Evolutionary conservation across 1,140 invertebrate species (phyloP).

Genomic region (Drosophila hydei): DNA sequence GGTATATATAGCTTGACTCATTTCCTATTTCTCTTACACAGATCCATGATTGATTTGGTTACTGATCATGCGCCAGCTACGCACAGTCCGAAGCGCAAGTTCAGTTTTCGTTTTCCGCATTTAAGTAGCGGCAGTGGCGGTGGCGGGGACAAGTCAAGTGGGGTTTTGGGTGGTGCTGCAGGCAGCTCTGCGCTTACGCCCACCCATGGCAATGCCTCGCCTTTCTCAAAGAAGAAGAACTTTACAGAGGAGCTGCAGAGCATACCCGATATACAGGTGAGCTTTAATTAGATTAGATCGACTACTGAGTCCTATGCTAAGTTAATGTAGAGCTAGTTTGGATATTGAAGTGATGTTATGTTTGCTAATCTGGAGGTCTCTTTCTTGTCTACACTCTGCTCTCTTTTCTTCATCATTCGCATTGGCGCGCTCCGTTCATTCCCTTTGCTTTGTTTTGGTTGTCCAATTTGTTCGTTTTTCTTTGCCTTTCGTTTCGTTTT

Average conservation of each 20-base stretch:
- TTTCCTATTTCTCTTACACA: constrained; percentile 35
- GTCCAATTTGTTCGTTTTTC: constrained; percentile 43
- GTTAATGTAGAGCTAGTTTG: constrained; percentile 31
- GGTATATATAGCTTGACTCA: not conserved
- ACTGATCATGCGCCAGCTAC: constrained; percentile 88
- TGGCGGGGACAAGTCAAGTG: constrained; percentile 54
- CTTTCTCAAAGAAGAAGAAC: constrained; percentile 87
- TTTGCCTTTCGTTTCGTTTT: constrained; percentile 44
- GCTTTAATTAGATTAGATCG: not conserved
- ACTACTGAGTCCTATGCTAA: not conserved
- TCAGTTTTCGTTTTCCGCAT: constrained; percentile 93
- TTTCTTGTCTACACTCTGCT: constrained; percentile 48
- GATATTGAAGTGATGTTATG: not conserved
- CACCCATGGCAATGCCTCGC: constrained; percentile 59
- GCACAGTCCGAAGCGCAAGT: constrained; percentile 92
- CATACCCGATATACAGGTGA: constrained; percentile 95
- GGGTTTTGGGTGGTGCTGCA: constrained; percentile 23
- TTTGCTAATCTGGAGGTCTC: constrained; percentile 48
- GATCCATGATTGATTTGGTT: constrained; percentile 93
- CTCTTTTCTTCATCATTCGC: constrained; percentile 41
- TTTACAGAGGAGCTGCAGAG: constrained; percentile 95
- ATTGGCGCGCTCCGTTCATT: constrained; percentile 47
- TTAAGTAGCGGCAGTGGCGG: constrained; percentile 53
- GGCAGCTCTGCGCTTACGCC: constrained; percentile 45
- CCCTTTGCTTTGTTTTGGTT: constrained; percentile 56